A percentile compares a stretch with the other conserved stretches of the same genome.
Evolutionary conservation across 2,888 invertebrate genomes (phyloP).

Genomic region (Fragum fragum): DNA sequence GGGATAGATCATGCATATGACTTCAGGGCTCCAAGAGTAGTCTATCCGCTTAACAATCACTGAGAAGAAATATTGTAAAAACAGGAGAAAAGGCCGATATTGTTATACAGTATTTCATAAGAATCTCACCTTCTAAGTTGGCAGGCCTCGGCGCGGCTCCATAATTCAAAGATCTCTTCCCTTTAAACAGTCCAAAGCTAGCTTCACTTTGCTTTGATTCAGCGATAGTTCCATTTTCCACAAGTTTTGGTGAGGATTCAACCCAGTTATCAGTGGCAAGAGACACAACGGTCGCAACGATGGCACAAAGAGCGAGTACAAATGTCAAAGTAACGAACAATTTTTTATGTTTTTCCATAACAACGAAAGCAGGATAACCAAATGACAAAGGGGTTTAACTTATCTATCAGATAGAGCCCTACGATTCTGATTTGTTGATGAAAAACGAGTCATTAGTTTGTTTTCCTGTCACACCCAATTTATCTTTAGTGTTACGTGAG

Average conservation of each 20-base stretch:
- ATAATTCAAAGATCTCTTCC: constrained; percentile 93
- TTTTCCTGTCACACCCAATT: constrained; percentile 30
- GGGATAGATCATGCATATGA: too few relatives aligned
- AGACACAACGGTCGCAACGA: constrained; percentile 93
- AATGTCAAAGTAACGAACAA: constrained; percentile 94
- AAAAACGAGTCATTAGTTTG: background rate
- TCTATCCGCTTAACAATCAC: too few relatives aligned
- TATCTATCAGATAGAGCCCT: background rate
- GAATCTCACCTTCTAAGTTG: constrained; percentile 88
- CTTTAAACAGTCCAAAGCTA: constrained; percentile 95
- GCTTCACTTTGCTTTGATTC: constrained; percentile 63
- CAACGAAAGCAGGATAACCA: background rate
- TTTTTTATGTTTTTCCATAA: constrained; percentile 91
- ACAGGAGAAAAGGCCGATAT: too few relatives aligned
- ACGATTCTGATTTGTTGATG: background rate
- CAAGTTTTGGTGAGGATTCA: constrained; percentile 91
- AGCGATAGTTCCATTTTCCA: constrained; percentile 81
- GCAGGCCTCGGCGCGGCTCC: constrained; percentile 89
- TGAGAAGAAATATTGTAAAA: too few relatives aligned
- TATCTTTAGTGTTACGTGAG: constrained; percentile 15
- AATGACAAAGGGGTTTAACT: background rate
- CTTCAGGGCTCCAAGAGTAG: too few relatives aligned
- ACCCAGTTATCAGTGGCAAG: constrained; percentile 95
- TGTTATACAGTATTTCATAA: too few relatives aligned
- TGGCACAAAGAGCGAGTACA: constrained; percentile 92